Base-by-base conservation (phyloP, 2,797 vertebrate genomes). In the Galaxias olidus region DNA sequence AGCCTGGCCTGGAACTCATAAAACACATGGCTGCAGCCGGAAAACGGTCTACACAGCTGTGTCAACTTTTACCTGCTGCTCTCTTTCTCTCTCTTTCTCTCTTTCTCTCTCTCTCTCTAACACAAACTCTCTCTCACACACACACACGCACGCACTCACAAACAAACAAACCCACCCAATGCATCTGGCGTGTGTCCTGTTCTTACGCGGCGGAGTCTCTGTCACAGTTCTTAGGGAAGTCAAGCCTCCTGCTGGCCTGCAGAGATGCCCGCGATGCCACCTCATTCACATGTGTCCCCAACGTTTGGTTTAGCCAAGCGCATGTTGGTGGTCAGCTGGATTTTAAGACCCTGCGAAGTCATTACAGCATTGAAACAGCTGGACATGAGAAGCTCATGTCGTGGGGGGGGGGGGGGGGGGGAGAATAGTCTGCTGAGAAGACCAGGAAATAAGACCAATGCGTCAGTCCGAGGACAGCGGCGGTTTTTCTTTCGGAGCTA, bases 1-100 rank as follows among this genome's bases (percentile, higher is more conserved):
- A 45, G 54, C 17, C 48, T 15, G 48, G 54, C 17, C 48, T 18
- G 41, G 4, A 19, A 62, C 61, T 18, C 50, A 40, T 43, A 69
- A 61, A 84, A 77, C 75, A 76, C 65, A 67, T 58, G 66, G 57
- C 65, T 13, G 10, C 47, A 0, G 11, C 2, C 5, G 63, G 69
- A 68, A 66, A 59, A 46, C 61, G 61, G 57, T 51, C 55, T 70
- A 52, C 61, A 66, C 79, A 88, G 86, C 86, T 87, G 80, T 78
- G 63, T 73, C 83, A 81, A 86, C 76, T 66, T 46, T 66, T 63
- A 78, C 71, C 66, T 80, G 74, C 72, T 64, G 46, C 68, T 47
- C 58, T 63, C 59, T 19, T 11, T 40, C 68, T 63, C 20, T 45
- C 59, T 70, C 30, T 12, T 30, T 19, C 14, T 13, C 53, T 8